Evolutionary conservation across 1,140 invertebrate species (phyloP).

Genomic region (Drosophila miranda): DNA sequence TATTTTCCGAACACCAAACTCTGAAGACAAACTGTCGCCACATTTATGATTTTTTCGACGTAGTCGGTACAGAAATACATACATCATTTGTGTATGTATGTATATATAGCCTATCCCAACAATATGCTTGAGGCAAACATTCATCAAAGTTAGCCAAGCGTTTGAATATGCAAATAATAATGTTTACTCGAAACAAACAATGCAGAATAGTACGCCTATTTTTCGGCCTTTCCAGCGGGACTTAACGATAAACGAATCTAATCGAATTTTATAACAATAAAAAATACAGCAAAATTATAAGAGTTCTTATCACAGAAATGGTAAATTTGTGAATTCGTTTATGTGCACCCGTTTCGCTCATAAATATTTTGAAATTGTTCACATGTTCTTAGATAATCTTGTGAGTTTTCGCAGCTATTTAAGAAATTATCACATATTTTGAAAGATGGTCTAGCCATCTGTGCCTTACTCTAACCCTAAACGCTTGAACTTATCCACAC

Average conservation of each 20-base stretch:
- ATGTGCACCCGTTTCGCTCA: no score
- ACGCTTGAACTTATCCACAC: slow-evolving; percentile 22
- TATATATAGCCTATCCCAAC: slow-evolving; percentile 29
- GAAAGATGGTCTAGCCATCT: no score
- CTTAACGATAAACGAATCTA: not conserved
- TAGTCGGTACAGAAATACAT: no score
- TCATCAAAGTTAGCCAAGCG: slow-evolving; percentile 17
- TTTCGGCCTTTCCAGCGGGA: not conserved
- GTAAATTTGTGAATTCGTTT: no score
- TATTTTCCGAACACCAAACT: slow-evolving; percentile 8
- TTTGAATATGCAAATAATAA: slow-evolving; percentile 30
- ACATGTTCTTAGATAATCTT: no score
- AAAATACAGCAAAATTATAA: no score
- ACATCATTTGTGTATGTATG: no score
- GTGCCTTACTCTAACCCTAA: slow-evolving; percentile 14
- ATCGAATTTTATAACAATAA: no score
- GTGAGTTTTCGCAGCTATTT: no score
- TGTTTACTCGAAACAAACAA: slow-evolving; percentile 32
- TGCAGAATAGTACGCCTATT: slow-evolving; percentile 6
- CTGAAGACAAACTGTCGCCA: slow-evolving; percentile 21
- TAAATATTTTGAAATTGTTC: no score
- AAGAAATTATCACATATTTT: no score
- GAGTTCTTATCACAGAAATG: no score
- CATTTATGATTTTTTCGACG: slow-evolving; percentile 11
- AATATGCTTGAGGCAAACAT: slow-evolving; percentile 9